These are phyloP conservation scores for Phortica variegata DNA, from an alignment of 1,140 invertebrate species.

Conservation along the genomic window DNA sequence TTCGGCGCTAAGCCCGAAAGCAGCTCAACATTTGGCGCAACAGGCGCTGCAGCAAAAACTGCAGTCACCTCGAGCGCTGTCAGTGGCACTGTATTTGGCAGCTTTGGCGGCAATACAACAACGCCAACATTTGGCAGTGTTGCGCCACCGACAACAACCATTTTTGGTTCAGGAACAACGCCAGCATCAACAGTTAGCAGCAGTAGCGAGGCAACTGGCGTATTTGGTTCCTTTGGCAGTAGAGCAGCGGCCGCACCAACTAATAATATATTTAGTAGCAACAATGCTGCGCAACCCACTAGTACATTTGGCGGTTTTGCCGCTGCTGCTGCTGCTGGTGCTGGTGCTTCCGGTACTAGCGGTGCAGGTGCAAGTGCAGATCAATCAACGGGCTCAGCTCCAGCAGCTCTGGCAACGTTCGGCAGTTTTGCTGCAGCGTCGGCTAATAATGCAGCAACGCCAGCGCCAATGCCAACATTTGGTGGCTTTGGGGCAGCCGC, in stretches of 20 bases:
- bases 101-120: background rate
- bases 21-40: too few species aligned
- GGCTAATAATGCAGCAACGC: conserved; percentile 12
- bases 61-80: too few species aligned
- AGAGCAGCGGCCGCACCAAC: conserved; percentile 16
- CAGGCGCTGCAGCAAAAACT: too few species aligned
- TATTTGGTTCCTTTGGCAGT: conserved; percentile 16
- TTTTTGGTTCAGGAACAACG: conserved; percentile 15
- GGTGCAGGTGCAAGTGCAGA: too few species aligned
- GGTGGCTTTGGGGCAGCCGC: background rate
- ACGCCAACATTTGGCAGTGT: conserved; percentile 15
- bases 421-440: conserved; percentile 19
- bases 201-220: background rate
- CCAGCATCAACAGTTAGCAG: conserved; percentile 7
- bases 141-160: conserved; percentile 11
- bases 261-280: conserved; percentile 7
- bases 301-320: conserved; percentile 1
- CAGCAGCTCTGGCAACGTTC: conserved; percentile 12
- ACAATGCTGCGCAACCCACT: conserved; percentile 1
- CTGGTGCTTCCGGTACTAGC: too few species aligned
- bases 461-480: conserved; percentile 1
- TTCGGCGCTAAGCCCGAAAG: too few species aligned
- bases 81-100: conserved; percentile 22
- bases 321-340: conserved; percentile 1
- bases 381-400: conserved; percentile 5